Conservation (phyloP, 2,113 vertebrate species). For the Carassius auratus region DNA sequence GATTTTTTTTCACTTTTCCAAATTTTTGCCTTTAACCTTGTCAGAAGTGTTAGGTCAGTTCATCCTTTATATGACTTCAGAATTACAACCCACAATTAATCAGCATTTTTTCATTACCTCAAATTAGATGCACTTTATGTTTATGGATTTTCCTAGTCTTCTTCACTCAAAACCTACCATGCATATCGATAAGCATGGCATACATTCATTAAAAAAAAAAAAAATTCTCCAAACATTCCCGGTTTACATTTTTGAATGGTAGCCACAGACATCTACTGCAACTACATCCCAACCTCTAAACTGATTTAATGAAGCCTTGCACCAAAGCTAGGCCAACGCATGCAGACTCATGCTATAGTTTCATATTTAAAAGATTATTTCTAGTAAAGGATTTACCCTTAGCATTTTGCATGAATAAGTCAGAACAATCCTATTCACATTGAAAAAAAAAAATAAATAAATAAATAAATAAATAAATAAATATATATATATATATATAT, state of each 20-base stretch:
- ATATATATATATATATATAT: too few relatives aligned
- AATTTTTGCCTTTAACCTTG: neutral
- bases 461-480: too few relatives aligned
- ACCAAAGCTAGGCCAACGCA: neutral
- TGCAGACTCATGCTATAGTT: neutral
- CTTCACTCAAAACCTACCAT: neutral
- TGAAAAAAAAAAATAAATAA: too few relatives aligned
- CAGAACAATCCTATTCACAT: neutral
- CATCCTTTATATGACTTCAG: neutral
- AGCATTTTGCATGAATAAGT: neutral
- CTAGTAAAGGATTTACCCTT: too few relatives aligned
- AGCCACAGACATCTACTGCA: neutral
- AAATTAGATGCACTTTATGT: conserved; percentile 71
- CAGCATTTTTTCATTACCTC: conserved; percentile 21
- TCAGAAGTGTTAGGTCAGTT: neutral
- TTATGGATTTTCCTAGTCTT: conserved; percentile 30
- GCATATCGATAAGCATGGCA: neutral
- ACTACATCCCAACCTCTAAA: neutral
- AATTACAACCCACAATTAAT: neutral
- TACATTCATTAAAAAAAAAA: neutral
- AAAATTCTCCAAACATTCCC: neutral
- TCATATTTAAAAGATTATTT: neutral
- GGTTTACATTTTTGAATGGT: neutral
- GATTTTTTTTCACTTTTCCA: neutral
- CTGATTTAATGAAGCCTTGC: neutral